Evolutionary conservation across 2,113 vertebrate genomes (phyloP), one percentile per base, ranked within the genome.

Genomic region (Recurvirostra avosetta): DNA sequence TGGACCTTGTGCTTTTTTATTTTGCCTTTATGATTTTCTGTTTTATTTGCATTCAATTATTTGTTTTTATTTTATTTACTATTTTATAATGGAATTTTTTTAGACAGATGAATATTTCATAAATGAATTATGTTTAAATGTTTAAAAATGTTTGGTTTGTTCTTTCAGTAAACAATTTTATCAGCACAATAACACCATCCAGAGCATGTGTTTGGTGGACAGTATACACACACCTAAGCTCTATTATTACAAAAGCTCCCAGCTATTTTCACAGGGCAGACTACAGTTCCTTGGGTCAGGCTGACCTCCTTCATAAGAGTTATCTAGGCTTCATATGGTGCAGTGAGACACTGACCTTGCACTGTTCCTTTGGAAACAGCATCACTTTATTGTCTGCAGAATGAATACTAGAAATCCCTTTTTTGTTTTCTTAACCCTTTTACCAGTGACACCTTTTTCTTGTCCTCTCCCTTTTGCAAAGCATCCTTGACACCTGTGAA

Each of bases 11-110:
- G 43, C 8, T 56, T 61, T 65, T 38, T 29, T 58, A 15, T 85
- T 78, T 92, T 77, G 41, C 15, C 30, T 61, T 88, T 93, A 84
- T 84, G 5, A 95, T 95, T 92, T 91, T 36, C 52, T 80, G 38
- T 58, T 97, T 93, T 96, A 93, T 96, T 97, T 97, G 79, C 92
- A 78, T 96, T 92, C 76, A 93, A 96, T 95, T 92, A 95, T 95
- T 94, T 96, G 72, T 73, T 96, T 97, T 94, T 91, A 90, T 96
- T 92, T 95, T 96, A 92, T 95, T 96, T 96, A 95, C 90, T 88
- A 84, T 88, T 94, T 96, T 96, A 90, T 96, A 96, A 97, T 97
- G 94, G 94, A 95, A 92, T 95, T 91, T 95, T 96, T 96, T 96
- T 91, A 36, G 59, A 23, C 38, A 56, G 40, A 96, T 97, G 30